A percentile compares a stretch with the other conserved stretches of the same genome.
phyloP scores from a whole-genome alignment of 2,888 invertebrate genomes.

The Acleris emargana region DNA sequence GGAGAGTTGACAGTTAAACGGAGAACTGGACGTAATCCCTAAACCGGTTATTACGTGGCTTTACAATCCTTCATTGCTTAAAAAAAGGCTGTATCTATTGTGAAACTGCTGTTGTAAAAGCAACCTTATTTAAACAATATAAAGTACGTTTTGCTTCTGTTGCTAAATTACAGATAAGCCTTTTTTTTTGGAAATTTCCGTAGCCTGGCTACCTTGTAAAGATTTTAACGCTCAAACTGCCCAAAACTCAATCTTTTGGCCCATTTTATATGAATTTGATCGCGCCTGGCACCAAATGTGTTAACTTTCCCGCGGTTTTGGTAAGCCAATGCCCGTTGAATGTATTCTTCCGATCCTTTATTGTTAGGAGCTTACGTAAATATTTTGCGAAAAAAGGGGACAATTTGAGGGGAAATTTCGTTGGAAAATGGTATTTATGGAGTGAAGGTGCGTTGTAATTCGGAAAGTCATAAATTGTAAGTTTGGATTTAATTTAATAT shows the following conservation, averaged over 20 bases:
- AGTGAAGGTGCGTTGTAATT: background rate
- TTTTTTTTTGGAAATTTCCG: background rate
- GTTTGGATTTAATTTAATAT: too few species aligned
- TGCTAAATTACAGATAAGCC: background rate
- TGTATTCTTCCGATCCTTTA: slow-evolving; percentile 16
- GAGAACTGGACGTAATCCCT: slow-evolving; percentile 27
- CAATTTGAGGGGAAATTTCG: background rate
- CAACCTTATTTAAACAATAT: too few species aligned
- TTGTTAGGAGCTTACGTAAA: slow-evolving; percentile 3
- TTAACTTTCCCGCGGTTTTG: slow-evolving; percentile 10
- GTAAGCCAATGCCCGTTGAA: slow-evolving; percentile 6
- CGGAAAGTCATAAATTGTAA: too few species aligned
- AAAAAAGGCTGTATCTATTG: background rate
- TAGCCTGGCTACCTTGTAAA: slow-evolving; percentile 13
- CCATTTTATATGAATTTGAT: too few species aligned
- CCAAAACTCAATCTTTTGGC: too few species aligned
- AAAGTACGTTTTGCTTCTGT: too few species aligned
- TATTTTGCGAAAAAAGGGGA: slow-evolving; percentile 2
- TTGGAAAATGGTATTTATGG: background rate
- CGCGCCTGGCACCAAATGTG: too few species aligned
- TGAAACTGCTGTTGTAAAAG: too few species aligned
- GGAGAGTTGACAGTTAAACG: slow-evolving; percentile 21
- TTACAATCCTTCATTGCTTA: background rate
- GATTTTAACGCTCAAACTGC: slow-evolving; percentile 8
- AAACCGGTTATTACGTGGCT: slow-evolving; percentile 28